Evolutionary conservation across 2,888 invertebrate species (phyloP).

Genomic region (Hydropsyche betteni): DNA sequence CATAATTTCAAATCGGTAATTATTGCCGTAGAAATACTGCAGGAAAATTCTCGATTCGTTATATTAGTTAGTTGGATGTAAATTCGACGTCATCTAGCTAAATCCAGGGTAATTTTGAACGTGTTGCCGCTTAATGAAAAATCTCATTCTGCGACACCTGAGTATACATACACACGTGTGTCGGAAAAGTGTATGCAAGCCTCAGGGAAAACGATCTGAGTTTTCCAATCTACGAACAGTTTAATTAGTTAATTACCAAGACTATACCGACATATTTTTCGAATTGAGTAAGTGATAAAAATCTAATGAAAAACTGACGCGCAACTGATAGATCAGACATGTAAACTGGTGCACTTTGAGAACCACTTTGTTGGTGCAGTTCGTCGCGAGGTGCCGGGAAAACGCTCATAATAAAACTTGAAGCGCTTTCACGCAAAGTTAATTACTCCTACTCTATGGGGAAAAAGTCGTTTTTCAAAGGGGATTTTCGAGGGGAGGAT

Average conservation of each 20-base stretch:
- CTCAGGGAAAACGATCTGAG: not conserved
- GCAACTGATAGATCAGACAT: not conserved
- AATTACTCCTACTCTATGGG: not conserved
- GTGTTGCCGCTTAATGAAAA: too few relatives aligned
- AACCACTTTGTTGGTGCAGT: not conserved
- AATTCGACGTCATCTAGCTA: too few relatives aligned
- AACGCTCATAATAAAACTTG: slow-evolving; percentile 19
- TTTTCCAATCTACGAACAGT: too few relatives aligned
- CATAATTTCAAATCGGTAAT: too few relatives aligned
- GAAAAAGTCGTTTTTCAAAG: not conserved
- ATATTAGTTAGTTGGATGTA: too few relatives aligned
- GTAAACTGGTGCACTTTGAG: not conserved
- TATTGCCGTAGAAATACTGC: too few relatives aligned
- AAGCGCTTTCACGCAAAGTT: slow-evolving; percentile 20
- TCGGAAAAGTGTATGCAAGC: not conserved
- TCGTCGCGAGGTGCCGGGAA: not conserved
- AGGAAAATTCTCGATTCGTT: too few relatives aligned
- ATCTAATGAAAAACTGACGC: not conserved
- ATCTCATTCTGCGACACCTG: too few relatives aligned
- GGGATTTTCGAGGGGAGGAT: not conserved
- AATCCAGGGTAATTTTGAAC: too few relatives aligned
- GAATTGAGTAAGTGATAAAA: not conserved
- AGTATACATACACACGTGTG: not conserved
- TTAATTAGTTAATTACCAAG: too few relatives aligned
- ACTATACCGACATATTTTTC: not conserved